phyloP scores from a whole-genome alignment of 2,888 invertebrate species.

The Phortica okadai region DNA sequence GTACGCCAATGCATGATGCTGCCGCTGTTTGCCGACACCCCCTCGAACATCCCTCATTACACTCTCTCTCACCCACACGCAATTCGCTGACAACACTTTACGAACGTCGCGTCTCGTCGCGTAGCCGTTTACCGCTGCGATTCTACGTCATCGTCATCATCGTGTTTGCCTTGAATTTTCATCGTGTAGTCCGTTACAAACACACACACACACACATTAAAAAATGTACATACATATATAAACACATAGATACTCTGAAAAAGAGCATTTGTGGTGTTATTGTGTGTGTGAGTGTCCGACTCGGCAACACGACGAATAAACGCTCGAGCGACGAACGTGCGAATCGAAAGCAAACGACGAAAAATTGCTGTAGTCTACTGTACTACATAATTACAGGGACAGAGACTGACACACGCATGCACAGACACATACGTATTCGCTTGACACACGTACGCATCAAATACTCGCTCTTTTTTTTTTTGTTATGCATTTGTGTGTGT shows the following conservation, averaged over 20 bases:
- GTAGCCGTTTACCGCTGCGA: no score
- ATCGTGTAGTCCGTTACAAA: constrained; percentile 42
- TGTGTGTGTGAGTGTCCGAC: neutral
- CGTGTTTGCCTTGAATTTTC: constrained; percentile 61
- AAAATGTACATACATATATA: constrained; percentile 4
- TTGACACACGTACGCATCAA: neutral
- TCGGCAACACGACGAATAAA: neutral
- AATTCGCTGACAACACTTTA: neutral
- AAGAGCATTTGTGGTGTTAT: neutral
- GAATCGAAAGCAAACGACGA: constrained; percentile 43
- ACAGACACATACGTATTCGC: neutral
- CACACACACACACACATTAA: constrained; percentile 48
- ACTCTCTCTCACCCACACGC: constrained; percentile 1
- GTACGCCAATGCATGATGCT: neutral
- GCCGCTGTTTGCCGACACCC: neutral
- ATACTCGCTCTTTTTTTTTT: neutral
- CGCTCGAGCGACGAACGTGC: constrained; percentile 33
- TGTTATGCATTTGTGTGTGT: neutral
- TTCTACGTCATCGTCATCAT: constrained; percentile 53
- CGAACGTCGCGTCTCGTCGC: no score
- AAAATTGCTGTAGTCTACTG: constrained; percentile 68
- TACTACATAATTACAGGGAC: constrained; percentile 66
- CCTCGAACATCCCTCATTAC: no score
- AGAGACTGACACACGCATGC: neutral
- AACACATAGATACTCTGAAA: neutral